phyloP scores from a whole-genome alignment of 2,797 vertebrate genomes.

The Cossypha caffra region DNA sequence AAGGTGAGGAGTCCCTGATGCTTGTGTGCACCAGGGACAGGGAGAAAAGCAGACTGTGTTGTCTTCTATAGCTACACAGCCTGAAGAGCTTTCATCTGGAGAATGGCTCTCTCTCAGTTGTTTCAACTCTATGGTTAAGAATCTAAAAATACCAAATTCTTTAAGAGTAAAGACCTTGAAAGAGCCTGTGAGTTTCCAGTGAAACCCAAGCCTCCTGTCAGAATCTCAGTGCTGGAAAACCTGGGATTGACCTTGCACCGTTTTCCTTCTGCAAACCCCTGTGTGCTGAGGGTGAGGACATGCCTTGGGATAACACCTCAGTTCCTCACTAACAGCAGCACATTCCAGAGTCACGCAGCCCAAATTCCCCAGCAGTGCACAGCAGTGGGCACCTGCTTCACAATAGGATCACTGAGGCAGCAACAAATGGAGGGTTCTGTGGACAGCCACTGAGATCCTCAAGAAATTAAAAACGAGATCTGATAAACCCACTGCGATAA shows the following conservation, averaged over 20 bases:
- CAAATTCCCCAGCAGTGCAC: background rate
- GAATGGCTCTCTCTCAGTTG: background rate
- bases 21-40: background rate
- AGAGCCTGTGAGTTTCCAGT: background rate
- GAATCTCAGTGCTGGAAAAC: background rate
- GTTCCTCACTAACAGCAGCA: fast-evolving
- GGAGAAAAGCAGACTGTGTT: background rate
- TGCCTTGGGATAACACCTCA: background rate
- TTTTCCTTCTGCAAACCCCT: background rate
- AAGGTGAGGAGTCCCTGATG: background rate
- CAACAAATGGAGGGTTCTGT: background rate
- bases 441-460: background rate
- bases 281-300: background rate
- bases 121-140: background rate
- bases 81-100: background rate
- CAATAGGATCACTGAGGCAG: background rate
- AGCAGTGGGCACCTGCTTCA: background rate
- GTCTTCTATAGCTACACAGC: background rate
- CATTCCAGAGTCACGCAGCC: background rate
- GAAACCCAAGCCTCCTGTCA: background rate
- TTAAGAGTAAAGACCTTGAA: background rate
- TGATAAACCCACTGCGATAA: background rate
- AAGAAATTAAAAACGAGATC: background rate
- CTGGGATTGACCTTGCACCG: background rate
- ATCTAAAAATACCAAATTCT: background rate